Evolutionary conservation across 2,888 invertebrate genomes (phyloP).

Genomic region (Melitaea athalia): DNA sequence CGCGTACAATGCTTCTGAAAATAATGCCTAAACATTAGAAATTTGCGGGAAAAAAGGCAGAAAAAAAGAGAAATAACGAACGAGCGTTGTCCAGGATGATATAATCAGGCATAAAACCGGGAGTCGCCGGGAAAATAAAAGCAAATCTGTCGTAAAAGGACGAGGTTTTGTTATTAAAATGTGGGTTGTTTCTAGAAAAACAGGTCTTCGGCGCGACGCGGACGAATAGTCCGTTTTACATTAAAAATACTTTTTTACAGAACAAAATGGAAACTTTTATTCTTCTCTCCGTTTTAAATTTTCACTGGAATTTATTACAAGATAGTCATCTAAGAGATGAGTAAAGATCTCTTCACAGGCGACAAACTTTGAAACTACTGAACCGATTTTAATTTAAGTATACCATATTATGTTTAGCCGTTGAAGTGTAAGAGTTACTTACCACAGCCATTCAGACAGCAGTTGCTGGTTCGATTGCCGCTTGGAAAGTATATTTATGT

Average conservation of each 20-base stretch:
- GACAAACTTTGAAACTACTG: not conserved
- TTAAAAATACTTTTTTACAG: constrained; percentile 25
- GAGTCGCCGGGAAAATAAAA: constrained; percentile 38
- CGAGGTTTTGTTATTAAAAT: constrained; percentile 40
- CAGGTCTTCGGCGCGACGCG: constrained; percentile 17
- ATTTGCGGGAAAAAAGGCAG: constrained; percentile 31
- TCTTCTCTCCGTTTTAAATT: constrained; percentile 13
- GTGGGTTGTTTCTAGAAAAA: constrained; percentile 32
- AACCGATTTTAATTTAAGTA: not conserved
- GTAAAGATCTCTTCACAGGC: not conserved
- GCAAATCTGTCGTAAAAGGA: constrained; percentile 41
- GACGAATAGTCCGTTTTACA: constrained; percentile 29
- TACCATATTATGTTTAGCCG: no score
- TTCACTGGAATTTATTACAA: constrained; percentile 4
- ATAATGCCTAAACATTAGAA: constrained; percentile 33
- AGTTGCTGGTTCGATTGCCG: no score
- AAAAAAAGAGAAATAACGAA: constrained; percentile 39
- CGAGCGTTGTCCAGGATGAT: constrained; percentile 42
- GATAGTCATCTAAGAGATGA: not conserved
- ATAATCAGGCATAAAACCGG: constrained; percentile 42
- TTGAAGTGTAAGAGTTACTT: no score
- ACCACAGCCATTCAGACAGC: no score
- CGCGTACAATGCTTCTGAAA: constrained; percentile 25
- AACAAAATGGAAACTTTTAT: constrained; percentile 17
- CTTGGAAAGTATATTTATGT: no score